Evolutionary conservation across 1,140 invertebrate genomes (phyloP).

Genomic region (Nymphalis io): DNA sequence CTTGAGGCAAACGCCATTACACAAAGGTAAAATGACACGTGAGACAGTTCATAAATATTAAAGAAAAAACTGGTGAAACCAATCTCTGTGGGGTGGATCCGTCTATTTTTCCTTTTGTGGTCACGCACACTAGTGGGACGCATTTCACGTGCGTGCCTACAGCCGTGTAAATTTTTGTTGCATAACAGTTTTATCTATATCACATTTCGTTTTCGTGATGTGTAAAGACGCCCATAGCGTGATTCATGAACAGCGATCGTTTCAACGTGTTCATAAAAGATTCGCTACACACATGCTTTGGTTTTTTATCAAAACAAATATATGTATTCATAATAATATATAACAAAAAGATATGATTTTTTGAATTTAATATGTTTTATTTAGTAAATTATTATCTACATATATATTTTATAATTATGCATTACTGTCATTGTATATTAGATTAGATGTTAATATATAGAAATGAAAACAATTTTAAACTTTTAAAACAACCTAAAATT

Average conservation of each 20-base stretch:
- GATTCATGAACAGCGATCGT: slow-evolving; percentile 64
- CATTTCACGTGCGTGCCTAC: slow-evolving; percentile 62
- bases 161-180: slow-evolving; percentile 66
- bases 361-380: too few species aligned
- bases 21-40: slow-evolving; percentile 67
- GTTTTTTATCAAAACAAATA: neutral
- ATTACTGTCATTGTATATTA: neutral
- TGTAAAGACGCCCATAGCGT: slow-evolving; percentile 56
- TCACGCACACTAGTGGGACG: slow-evolving; percentile 61
- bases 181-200: slow-evolving; percentile 72
- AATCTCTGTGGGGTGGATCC: slow-evolving; percentile 66
- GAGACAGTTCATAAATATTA: slow-evolving; percentile 76
- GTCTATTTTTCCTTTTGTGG: slow-evolving; percentile 15
- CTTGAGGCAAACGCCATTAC: slow-evolving; percentile 67
- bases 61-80: slow-evolving; percentile 68
- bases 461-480: slow-evolving; percentile 4
- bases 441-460: slow-evolving; percentile 1
- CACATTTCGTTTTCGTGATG: slow-evolving; percentile 66
- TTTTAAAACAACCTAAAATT: slow-evolving; percentile 18
- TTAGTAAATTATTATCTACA: too few species aligned
- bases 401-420: neutral
- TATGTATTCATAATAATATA: too few species aligned
- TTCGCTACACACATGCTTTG: slow-evolving; percentile 1
- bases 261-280: slow-evolving; percentile 34
- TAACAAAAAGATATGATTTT: too few species aligned